A percentile compares a stretch with the other conserved stretches of the same genome.
These are phyloP conservation scores for Bombus waltoni DNA, from an alignment of 1,140 invertebrate genomes.

Conservation along the genomic window DNA sequence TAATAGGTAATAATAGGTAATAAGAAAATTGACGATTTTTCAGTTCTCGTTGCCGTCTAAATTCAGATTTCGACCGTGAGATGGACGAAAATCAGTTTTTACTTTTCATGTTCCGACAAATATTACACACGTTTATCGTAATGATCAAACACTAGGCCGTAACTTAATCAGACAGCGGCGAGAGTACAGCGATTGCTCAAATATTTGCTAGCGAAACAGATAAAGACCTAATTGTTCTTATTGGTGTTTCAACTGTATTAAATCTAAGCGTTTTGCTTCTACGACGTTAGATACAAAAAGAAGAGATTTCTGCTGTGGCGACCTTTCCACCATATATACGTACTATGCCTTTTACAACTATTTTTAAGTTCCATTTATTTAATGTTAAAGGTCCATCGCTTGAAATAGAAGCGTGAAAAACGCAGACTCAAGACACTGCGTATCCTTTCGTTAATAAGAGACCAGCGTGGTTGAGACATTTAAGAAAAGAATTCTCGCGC, in stretches of 20 bases:
- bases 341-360: not conserved
- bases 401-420: not conserved
- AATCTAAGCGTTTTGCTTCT: not conserved
- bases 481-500: not conserved
- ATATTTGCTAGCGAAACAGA: not conserved
- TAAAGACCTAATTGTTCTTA: not conserved
- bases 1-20: too few species aligned
- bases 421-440: not conserved
- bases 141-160: not conserved
- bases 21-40: too few species aligned
- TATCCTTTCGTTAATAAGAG: not conserved
- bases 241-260: not conserved
- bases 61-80: too few species aligned
- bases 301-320: not conserved
- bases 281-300: not conserved
- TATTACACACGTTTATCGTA: too few species aligned
- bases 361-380: not conserved
- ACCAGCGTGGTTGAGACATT: not conserved
- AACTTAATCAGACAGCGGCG: not conserved
- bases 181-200: not conserved
- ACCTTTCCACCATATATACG: not conserved
- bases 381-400: slow-evolving; percentile 7
- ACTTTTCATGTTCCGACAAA: too few species aligned
- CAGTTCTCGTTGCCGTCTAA: too few species aligned
- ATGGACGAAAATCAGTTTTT: too few species aligned